phyloP scores from a whole-genome alignment of 2,797 vertebrate genomes.

The Rhyacichthys aspro region DNA sequence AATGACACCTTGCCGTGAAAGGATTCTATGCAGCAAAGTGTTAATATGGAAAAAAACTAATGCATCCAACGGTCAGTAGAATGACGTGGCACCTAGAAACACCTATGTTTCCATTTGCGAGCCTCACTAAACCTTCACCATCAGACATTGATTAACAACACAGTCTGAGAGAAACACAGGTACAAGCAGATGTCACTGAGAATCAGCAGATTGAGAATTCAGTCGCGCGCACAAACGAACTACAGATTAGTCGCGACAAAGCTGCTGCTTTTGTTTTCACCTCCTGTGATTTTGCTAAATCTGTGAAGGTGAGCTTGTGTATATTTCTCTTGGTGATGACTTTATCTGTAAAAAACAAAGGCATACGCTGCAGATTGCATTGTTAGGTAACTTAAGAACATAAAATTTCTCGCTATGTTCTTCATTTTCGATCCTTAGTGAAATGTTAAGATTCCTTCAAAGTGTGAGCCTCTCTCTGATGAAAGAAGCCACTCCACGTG shows the following conservation, averaged over 20 bases:
- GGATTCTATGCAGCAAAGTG: background rate
- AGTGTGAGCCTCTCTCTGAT: too few species aligned
- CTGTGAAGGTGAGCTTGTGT: conserved; percentile 9
- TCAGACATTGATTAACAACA: conserved; percentile 63
- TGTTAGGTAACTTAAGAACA: too few species aligned
- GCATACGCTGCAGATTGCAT: too few species aligned
- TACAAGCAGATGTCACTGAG: conserved; percentile 61
- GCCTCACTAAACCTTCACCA: conserved; percentile 18
- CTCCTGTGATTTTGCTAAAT: too few species aligned
- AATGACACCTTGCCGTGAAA: background rate
- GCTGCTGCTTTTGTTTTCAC: too few species aligned
- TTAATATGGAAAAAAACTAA: conserved; percentile 13
- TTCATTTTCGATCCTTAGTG: too few species aligned
- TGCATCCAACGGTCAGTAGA: too few species aligned
- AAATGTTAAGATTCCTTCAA: too few species aligned
- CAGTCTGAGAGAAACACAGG: conserved; percentile 30
- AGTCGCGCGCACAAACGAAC: conserved; percentile 49
- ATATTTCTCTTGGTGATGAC: conserved; percentile 1
- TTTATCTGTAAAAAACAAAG: background rate
- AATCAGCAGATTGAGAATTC: conserved; percentile 42
- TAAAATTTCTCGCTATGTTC: too few species aligned
- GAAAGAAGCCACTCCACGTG: too few species aligned
- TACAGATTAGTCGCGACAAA: too few species aligned
- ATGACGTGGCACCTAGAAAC: conserved; percentile 7
- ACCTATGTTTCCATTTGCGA: conserved; percentile 39